Conservation (phyloP, 2,888 invertebrate species). For the Deroplatys truncata region DNA sequence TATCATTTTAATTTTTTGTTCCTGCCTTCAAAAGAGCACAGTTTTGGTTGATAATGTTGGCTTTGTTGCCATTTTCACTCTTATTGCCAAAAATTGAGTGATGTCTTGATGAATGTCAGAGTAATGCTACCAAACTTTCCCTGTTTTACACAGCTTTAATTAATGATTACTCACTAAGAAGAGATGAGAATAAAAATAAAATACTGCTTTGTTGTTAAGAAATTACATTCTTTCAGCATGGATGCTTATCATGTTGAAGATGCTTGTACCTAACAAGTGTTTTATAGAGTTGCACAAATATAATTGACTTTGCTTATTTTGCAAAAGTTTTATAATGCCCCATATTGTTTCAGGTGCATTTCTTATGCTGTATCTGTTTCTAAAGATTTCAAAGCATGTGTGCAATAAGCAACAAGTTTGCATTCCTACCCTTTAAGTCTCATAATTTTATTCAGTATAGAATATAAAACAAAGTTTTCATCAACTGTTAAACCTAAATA, state of each 20-base stretch:
- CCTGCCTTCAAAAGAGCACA: neutral
- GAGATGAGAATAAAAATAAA: neutral
- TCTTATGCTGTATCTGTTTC: neutral
- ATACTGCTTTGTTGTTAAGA: neutral
- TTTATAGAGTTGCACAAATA: neutral
- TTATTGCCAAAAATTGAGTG: neutral
- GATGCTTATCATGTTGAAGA: neutral
- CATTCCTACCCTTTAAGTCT: neutral
- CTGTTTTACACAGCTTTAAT: neutral
- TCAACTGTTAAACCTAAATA: no score
- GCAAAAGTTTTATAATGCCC: neutral
- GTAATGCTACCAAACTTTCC: neutral
- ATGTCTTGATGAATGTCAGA: neutral
- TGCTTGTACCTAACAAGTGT: neutral
- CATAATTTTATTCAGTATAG: no score
- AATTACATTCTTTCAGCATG: no score
- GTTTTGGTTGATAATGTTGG: neutral
- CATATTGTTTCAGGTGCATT: neutral
- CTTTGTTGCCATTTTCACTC: neutral
- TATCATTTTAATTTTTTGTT: neutral
- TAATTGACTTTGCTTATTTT: neutral
- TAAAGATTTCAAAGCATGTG: neutral
- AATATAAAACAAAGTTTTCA: no score
- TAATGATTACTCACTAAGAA: neutral
- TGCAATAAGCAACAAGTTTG: neutral